Base-by-base conservation (phyloP, 2,888 invertebrate genomes). In the Ophonus ardosiacus region DNA sequence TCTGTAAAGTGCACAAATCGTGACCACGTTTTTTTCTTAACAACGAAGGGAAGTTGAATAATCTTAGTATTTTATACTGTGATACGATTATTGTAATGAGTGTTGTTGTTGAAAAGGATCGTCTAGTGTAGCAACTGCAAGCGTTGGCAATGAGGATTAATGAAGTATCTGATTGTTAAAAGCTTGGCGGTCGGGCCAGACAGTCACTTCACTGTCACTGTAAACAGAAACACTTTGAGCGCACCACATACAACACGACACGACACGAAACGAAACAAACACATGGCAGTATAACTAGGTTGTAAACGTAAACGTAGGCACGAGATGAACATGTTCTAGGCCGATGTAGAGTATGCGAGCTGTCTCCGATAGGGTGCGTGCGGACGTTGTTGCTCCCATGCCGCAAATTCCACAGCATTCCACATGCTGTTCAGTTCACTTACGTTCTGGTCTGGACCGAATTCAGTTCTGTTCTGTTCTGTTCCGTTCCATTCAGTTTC, bases 311-410 rank as follows among this genome's bases (percentile, higher is more conserved):
- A 56, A 56, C 13, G 31, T 31, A 56, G 61, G 61, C 61, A 61
- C 61, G 17, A 61, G n/a, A 56, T 56, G 18, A 59, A 17, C 6
- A 63, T 65, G 63, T n/a, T 71, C 40, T 71, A 74, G 40, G 18
- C 7, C 8, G 13, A 31, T 38, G 31, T 38, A 38, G 68, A 15
- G 68, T 68, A 63, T 63, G 63, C 40, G 68, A 68, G 68, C 40
- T 31, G 38, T 17, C 40, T 8, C 31, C 15, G 68, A 18, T n/a
- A n/a, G 65, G 18, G 24, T 79, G 59, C 82, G 68, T 31, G 68
- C 82, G 82, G 82, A 59, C 51, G 84, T 84, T 84, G 84, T 84
- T 84, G 84, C 84, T 84, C 84, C 84, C 84, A 78, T 84, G 63
- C 76, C 65, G 78, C 31, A 59, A 65, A 78, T 13, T 31, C 31